Evolutionary conservation across 2,888 invertebrate genomes (phyloP).

Genomic region (Drosophila testacea): DNA sequence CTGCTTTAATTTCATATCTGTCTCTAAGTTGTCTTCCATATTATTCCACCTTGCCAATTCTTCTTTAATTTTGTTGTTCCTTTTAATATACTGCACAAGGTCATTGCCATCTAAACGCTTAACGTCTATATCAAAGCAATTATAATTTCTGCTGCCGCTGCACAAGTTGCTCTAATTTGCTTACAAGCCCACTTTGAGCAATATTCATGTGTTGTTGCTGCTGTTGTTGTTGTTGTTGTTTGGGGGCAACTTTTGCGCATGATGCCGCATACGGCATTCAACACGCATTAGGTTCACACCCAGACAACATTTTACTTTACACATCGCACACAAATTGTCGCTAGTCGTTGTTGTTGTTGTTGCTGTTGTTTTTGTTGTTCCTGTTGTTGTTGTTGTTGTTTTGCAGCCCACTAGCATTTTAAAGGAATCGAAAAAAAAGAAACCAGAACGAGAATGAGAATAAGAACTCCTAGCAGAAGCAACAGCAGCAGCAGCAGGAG

Average conservation of each 20-base stretch:
- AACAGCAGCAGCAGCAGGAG: constrained; percentile 3
- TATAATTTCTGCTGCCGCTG: constrained; percentile 48
- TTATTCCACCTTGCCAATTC: neutral
- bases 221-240: constrained; percentile 41
- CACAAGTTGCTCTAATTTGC: constrained; percentile 75
- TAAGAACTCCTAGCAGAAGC: constrained; percentile 43
- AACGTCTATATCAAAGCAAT: constrained; percentile 72
- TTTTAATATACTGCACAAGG: constrained; percentile 10
- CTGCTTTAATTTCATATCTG: neutral
- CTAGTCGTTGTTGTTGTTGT: constrained; percentile 38
- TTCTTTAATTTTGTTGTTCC: neutral
- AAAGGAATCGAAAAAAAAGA: constrained; percentile 47
- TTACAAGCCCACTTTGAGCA: constrained; percentile 61
- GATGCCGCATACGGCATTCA: constrained; percentile 60
- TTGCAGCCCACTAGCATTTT: constrained; percentile 54
- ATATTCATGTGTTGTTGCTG: constrained; percentile 28
- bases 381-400: constrained; percentile 25
- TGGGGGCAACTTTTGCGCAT: constrained; percentile 45
- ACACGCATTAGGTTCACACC: constrained; percentile 79
- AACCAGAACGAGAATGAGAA: constrained; percentile 46
- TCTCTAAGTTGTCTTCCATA: neutral
- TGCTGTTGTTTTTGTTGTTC: constrained; percentile 31
- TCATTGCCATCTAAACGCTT: constrained; percentile 41
- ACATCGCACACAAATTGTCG: constrained; percentile 79
- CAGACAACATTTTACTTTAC: constrained; percentile 77